Evolutionary conservation across 1,140 invertebrate species (phyloP), one percentile per base, ranked within the genome.

Genomic region (Calosoma granatense): DNA sequence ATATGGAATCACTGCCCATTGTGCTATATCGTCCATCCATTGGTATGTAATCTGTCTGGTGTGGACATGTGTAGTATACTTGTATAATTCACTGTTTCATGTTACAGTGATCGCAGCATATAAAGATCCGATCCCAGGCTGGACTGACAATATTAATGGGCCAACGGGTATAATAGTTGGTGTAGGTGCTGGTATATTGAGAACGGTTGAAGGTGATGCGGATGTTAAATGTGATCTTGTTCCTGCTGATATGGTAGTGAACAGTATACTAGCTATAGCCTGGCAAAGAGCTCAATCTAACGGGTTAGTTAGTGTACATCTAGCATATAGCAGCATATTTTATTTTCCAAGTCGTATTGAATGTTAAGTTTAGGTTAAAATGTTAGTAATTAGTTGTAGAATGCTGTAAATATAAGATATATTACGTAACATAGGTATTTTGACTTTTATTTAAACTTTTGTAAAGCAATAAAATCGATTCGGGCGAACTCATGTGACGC

Each of bases 71-170:
- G 12, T 55, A 55, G 12, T 30, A 15, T n/a, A 30, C 3, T 14
- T 19, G 4, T 59, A n/a, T 53, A 22, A 21, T 56, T 59, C n/a
- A n/a, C n/a, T 56, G 23, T 56, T 41, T 59, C 30, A 55, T 51
- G 51, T 67, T 68, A 14, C 61, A 72, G 74, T 77, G 11, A 64
- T 70, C 17, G 70, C 73, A 0, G 63, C 73, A 0, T 72, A 67
- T 57, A 66, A 67, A 54, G 74, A 76, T 58, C 81, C 81, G 0
- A 67, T 77, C 17, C 72, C 76, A 1, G 85, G 87, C 1, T 92
- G 89, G 89, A 85, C 92, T 1, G 91, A 95, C 69, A 94, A 93
- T 68, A 78, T 90, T 52, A 94, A 94, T 74, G 92, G 91, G n/a
- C 88, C 90, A 1, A 90, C 87, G 41, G 90, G 84, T 0, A 63